Evolutionary conservation across 2,888 invertebrate genomes (phyloP).

Genomic region (Cordylochernes scorpioides): DNA sequence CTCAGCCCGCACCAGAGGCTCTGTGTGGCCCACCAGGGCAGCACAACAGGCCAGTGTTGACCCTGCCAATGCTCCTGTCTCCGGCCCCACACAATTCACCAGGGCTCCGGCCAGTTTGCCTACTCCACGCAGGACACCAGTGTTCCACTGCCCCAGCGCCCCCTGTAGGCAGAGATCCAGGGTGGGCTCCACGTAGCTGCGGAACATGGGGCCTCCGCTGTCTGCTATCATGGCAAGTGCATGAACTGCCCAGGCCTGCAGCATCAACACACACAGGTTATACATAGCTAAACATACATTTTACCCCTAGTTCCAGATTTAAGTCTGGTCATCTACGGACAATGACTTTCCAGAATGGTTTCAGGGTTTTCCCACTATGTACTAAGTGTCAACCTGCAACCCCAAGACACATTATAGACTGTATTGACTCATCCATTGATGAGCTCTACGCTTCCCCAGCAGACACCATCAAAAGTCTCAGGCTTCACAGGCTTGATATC

Average conservation of each 20-base stretch:
- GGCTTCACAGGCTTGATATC: too few relatives aligned
- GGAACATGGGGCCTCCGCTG: constrained; percentile 96
- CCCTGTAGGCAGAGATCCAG: constrained; percentile 67
- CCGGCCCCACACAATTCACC: constrained; percentile 92
- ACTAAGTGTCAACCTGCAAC: too few relatives aligned
- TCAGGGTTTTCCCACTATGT: too few relatives aligned
- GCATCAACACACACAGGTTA: too few relatives aligned
- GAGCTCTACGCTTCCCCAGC: too few relatives aligned
- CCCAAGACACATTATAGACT: too few relatives aligned
- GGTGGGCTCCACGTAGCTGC: constrained; percentile 82
- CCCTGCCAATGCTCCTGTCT: constrained; percentile 44
- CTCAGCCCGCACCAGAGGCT: constrained; percentile 77
- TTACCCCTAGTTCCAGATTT: too few relatives aligned
- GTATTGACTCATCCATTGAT: too few relatives aligned
- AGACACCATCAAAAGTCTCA: too few relatives aligned
- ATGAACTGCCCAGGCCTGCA: constrained; percentile 86
- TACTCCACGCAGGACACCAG: constrained; percentile 73
- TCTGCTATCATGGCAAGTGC: constrained; percentile 82
- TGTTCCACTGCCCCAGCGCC: constrained; percentile 62
- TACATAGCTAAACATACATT: too few relatives aligned
- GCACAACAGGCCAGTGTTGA: constrained; percentile 69
- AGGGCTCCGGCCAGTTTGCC: constrained; percentile 76
- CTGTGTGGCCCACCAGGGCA: constrained; percentile 40
- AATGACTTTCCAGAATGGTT: too few relatives aligned
- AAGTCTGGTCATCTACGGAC: too few relatives aligned